Base-by-base conservation (phyloP, 2,888 invertebrate genomes). In the Oxyscelio sp. region DNA sequence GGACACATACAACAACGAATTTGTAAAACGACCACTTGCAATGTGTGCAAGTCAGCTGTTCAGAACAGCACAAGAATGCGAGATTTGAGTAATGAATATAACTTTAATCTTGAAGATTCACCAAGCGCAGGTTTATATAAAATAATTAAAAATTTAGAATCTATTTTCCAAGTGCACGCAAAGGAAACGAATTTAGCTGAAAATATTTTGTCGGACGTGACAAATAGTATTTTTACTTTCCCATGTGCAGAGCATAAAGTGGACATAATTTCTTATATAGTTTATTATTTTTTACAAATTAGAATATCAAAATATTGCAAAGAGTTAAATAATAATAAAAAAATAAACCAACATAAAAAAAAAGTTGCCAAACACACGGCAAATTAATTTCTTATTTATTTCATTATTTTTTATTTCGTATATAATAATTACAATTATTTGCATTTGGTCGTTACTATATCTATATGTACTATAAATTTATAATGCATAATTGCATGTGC, bases 1-100 rank as follows among this genome's bases (percentile, higher is more conserved):
- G 56, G 65, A 15, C 19, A 52, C 27, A 45, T 65, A 31, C 56
- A 56, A 34, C 31, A 74, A 19, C 63, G 38, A 50, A 40, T 73
- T 61, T 22, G 22, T 61, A 59, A 61, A 50, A 73, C 73, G 27
- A 52, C 73, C 11, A 61, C 34, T 17, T 71, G 71, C 38, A 71
- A 71, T 22, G 11, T 34, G 13, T 58, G 58, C 48, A 71, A 59
- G 19, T 21, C 58, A 6, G 71, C 58, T 17, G 17, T 71, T 15
- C 6, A 40, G 8, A 71, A 48, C 43, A 54, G 45, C 45, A 48
- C 11, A 27, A 54, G 56, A 45, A n/a, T 56, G 13, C 15, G 4
- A 19, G 21, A 59, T 15, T 58, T 71, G 2, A 27, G 11, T 48
- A 8, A 48, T 13, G 56, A 68, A 61, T 61, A 21, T 3, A 22